A percentile compares a stretch with the other conserved stretches of the same genome.
Evolutionary conservation across 2,888 invertebrate species (phyloP).

Genomic region (Leptinotarsa haldemani): DNA sequence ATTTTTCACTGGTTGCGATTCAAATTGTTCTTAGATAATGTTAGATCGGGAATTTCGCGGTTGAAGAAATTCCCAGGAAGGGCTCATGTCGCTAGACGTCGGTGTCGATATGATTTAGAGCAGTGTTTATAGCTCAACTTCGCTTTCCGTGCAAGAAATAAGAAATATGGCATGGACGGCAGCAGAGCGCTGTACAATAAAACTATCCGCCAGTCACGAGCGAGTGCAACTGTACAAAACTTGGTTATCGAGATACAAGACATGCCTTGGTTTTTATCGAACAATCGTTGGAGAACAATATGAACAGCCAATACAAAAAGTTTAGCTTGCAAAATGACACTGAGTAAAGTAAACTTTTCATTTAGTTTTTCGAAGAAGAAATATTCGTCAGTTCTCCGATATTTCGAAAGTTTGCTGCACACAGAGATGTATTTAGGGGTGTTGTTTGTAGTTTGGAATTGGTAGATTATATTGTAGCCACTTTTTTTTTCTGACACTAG

Average conservation of each 20-base stretch:
- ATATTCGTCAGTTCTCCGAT: constrained; percentile 22
- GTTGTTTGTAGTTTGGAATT: too few relatives aligned
- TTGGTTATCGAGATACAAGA: constrained; percentile 52
- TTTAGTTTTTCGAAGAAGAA: constrained; percentile 28
- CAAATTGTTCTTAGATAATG: too few relatives aligned
- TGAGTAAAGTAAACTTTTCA: constrained; percentile 10
- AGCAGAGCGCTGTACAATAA: constrained; percentile 34
- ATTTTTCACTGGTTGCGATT: too few relatives aligned
- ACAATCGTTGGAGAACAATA: constrained; percentile 43
- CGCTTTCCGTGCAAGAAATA: constrained; percentile 41
- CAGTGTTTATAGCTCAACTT: constrained; percentile 49
- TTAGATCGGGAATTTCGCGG: neutral
- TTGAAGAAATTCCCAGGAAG: constrained; percentile 26
- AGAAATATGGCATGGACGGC: constrained; percentile 39
- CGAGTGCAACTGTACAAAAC: constrained; percentile 49
- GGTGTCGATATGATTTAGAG: constrained; percentile 51
- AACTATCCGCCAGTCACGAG: constrained; percentile 36
- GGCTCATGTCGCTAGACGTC: constrained; percentile 35
- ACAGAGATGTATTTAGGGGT: too few relatives aligned
- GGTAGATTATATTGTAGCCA: too few relatives aligned
- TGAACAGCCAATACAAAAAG: constrained; percentile 45
- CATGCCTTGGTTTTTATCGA: constrained; percentile 44
- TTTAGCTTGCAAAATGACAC: constrained; percentile 41
- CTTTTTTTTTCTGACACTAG: too few relatives aligned
- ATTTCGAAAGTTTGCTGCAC: neutral